These are phyloP conservation scores for Anser cygnoides DNA, from an alignment of 2,113 vertebrate species.

Conservation along the genomic window DNA sequence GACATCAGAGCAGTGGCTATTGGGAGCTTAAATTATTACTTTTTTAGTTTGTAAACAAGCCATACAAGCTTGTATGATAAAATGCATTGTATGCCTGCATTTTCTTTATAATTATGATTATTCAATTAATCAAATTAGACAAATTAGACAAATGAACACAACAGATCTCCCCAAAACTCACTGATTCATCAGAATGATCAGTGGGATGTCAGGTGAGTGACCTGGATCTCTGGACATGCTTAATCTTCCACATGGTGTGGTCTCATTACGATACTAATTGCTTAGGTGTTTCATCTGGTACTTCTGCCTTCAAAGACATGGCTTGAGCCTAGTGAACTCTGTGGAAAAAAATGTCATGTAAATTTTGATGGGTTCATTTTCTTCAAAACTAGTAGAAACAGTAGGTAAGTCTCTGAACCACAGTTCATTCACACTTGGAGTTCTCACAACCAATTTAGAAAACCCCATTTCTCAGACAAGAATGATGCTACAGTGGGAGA, in stretches of 20 bases:
- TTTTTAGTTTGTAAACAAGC: neutral
- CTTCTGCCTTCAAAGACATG: neutral
- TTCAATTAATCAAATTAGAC: neutral
- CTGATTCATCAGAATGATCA: neutral
- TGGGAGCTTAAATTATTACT: neutral
- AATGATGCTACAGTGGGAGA: rapidly evolving
- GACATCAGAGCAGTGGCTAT: neutral
- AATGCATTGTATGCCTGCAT: neutral
- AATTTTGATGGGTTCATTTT: neutral
- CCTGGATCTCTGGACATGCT: neutral
- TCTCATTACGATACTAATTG: neutral
- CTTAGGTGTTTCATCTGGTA: neutral
- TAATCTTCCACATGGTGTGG: neutral
- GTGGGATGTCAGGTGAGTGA: neutral
- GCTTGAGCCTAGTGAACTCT: neutral
- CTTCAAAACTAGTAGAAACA: neutral
- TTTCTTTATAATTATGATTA: neutral
- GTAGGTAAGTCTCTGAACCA: neutral
- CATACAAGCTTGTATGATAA: neutral
- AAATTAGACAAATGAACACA: neutral
- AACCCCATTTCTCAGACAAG: neutral
- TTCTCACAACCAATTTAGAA: neutral
- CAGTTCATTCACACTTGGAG: neutral
- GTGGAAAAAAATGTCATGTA: neutral
- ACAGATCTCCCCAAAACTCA: neutral